Percentiles rank a stretch among this genome's conserved stretches.
Conservation (phyloP, 2,113 vertebrate genomes). For the Murina feae region DNA sequence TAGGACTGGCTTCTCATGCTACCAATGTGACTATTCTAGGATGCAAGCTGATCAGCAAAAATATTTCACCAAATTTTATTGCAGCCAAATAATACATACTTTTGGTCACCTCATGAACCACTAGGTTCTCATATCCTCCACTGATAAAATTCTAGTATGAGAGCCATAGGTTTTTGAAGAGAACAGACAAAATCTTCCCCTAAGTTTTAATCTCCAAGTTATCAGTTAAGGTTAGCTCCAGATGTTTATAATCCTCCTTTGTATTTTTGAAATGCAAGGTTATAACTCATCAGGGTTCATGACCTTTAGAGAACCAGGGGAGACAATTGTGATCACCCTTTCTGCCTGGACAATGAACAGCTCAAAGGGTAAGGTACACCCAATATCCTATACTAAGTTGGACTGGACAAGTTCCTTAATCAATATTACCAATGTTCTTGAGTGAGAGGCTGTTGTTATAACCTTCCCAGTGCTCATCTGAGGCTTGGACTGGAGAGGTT, state of each 20-base stretch:
- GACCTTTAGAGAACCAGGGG: not conserved
- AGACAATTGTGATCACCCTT: not conserved
- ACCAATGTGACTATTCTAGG: not conserved
- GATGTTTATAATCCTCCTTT: too few relatives aligned
- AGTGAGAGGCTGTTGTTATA: accelerated
- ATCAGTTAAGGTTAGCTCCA: not conserved
- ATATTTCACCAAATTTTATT: not conserved
- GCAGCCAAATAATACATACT: not conserved
- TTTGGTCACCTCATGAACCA: not conserved
- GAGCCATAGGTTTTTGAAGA: not conserved
- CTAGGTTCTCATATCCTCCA: not conserved
- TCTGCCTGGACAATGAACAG: not conserved
- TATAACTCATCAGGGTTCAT: not conserved
- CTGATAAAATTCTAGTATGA: not conserved
- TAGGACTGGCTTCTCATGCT: not conserved
- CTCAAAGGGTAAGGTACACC: accelerated
- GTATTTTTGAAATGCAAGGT: not conserved
- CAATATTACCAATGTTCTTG: not conserved
- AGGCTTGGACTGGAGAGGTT: not conserved
- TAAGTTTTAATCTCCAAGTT: not conserved
- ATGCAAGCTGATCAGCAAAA: not conserved
- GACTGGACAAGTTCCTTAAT: not conserved
- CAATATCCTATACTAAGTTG: not conserved
- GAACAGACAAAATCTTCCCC: not conserved
- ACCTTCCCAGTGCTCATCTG: not conserved